Conservation (phyloP, 37 sponge, comb jelly and placozoan genomes). For the Axinella damicornis region DNA sequence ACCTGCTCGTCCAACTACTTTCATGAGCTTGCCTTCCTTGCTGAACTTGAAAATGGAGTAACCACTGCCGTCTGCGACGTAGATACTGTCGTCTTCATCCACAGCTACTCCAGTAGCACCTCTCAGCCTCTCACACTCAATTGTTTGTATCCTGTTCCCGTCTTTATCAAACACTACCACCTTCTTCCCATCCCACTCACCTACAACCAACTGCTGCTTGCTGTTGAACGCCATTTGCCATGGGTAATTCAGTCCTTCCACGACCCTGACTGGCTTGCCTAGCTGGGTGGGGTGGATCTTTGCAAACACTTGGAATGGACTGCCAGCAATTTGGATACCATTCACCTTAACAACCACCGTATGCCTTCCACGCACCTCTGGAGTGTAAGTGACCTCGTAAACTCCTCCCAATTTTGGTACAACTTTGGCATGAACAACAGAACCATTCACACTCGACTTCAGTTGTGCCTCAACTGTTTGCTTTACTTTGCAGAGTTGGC, state of each 20-base stretch:
- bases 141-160: slow-evolving; percentile 5
- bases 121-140: neutral
- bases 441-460: neutral
- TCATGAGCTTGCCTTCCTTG: neutral
- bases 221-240: slow-evolving; percentile 20
- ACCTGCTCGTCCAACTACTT: neutral
- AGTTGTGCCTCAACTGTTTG: neutral
- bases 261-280: slow-evolving; percentile 6
- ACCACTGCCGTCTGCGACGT: neutral
- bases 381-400: slow-evolving; percentile 13
- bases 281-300: slow-evolving; percentile 34
- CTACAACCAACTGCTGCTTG: slow-evolving; percentile 8
- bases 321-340: slow-evolving; percentile 20
- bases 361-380: slow-evolving; percentile 25
- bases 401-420: neutral
- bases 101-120: slow-evolving; percentile 7
- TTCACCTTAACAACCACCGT: slow-evolving; percentile 10
- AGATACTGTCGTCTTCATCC: slow-evolving; percentile 15
- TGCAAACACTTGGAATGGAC: slow-evolving; percentile 32
- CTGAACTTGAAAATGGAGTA: neutral
- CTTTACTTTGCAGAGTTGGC: neutral
- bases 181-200: neutral
- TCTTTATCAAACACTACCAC: slow-evolving; percentile 2
- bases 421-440: neutral
- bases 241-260: neutral